phyloP scores from a whole-genome alignment of 1,140 invertebrate species.

The Lepidostoma basale region DNA sequence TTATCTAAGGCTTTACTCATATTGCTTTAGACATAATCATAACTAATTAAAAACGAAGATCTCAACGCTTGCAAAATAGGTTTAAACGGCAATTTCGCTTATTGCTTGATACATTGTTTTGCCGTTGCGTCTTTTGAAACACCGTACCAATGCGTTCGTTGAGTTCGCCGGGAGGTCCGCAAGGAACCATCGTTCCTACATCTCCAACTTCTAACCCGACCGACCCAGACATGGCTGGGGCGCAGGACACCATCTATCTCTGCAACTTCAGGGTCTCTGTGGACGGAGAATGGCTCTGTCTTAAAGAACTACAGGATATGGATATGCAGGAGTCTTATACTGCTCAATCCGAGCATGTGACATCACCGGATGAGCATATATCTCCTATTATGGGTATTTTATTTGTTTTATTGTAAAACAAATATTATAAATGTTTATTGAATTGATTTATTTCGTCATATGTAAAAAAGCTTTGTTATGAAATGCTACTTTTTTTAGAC shows the following conservation, averaged over 20 bases:
- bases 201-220: neutral
- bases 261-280: slow-evolving; percentile 97
- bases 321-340: slow-evolving; percentile 76
- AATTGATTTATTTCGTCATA: no score
- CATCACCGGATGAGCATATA: slow-evolving; percentile 62
- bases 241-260: slow-evolving; percentile 95
- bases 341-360: slow-evolving; percentile 62
- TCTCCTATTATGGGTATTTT: slow-evolving; percentile 59
- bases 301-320: slow-evolving; percentile 91
- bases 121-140: slow-evolving; percentile 5
- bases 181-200: slow-evolving; percentile 9
- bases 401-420: neutral
- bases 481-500: no score
- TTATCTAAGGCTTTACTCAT: neutral
- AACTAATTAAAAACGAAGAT: neutral
- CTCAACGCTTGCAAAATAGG: neutral
- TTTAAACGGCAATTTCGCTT: neutral
- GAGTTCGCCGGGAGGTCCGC: slow-evolving; percentile 28
- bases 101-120: slow-evolving; percentile 36
- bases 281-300: slow-evolving; percentile 96
- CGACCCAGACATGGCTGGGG: slow-evolving; percentile 73
- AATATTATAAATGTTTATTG: slow-evolving; percentile 44
- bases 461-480: no score
- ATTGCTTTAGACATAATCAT: neutral
- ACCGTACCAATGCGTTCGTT: slow-evolving; percentile 39